Evolutionary conservation across 2,888 invertebrate genomes (phyloP).

Genomic region (Chesias legatella): DNA sequence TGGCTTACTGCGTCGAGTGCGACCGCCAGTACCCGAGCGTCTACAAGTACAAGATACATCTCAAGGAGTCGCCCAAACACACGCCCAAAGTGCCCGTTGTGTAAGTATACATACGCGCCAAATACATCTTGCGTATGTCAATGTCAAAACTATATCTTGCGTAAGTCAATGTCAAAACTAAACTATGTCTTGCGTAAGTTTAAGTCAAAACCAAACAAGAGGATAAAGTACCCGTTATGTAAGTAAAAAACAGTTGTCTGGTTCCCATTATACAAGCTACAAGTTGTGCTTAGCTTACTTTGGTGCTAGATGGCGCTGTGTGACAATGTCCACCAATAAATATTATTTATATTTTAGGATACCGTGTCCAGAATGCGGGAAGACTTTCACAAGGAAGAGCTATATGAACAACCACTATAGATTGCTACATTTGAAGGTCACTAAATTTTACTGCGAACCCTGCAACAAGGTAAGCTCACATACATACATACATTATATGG

Average conservation of each 20-base stretch:
- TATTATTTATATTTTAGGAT: constrained; percentile 35
- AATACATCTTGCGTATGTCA: too few relatives aligned
- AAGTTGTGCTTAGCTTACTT: too few relatives aligned
- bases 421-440: constrained; percentile 47
- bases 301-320: too few relatives aligned
- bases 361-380: constrained; percentile 59
- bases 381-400: constrained; percentile 43
- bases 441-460: constrained; percentile 48
- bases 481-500: too few relatives aligned
- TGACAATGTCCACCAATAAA: too few relatives aligned
- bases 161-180: too few relatives aligned
- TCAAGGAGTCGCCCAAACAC: constrained; percentile 45
- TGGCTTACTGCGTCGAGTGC: constrained; percentile 61
- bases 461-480: constrained; percentile 54
- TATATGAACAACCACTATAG: constrained; percentile 58
- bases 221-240: neutral
- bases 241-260: neutral
- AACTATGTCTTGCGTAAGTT: too few relatives aligned
- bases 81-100: constrained; percentile 37
- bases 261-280: too few relatives aligned
- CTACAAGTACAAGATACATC: constrained; percentile 45
- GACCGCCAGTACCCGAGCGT: constrained; percentile 47
- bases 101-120: neutral
- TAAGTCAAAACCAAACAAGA: too few relatives aligned
- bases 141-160: too few relatives aligned